A percentile compares a stretch with the other conserved stretches of the same genome.
These are phyloP conservation scores for Chaetodon trifasciatus DNA, from an alignment of 2,797 vertebrate genomes.

Conservation along the genomic window DNA sequence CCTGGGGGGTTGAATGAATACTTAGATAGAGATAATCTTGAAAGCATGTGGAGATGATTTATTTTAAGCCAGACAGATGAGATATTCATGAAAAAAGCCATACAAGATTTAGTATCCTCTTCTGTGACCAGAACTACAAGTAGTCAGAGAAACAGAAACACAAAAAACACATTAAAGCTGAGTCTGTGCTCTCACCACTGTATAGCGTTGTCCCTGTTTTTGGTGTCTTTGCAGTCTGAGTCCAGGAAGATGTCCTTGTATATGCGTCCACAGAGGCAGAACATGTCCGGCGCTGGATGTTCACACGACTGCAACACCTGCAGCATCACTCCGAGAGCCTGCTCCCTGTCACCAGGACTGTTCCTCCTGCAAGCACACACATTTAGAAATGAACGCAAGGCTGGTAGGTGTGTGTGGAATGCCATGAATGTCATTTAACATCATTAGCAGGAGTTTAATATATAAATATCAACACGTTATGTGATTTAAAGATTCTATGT, in stretches of 20 bases:
- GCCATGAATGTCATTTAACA: background rate
- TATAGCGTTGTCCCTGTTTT: slow-evolving; percentile 92
- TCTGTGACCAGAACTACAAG: too few relatives aligned
- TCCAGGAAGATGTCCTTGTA: slow-evolving; percentile 98
- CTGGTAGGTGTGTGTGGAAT: too few relatives aligned
- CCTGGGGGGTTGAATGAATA: slow-evolving; percentile 78
- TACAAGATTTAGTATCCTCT: background rate
- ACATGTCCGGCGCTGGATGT: slow-evolving; percentile 95
- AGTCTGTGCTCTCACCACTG: slow-evolving; percentile 87
- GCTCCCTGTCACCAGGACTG: slow-evolving; percentile 90
- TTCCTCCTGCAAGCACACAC: slow-evolving; percentile 87
- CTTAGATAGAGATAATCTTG: rapidly evolving
- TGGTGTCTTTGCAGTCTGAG: slow-evolving; percentile 92
- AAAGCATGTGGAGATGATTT: background rate
- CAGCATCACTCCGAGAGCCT: slow-evolving; percentile 94
- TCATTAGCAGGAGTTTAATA: background rate
- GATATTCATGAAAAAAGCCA: background rate
- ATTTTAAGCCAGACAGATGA: background rate
- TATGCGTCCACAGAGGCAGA: slow-evolving; percentile 96
- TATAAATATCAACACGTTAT: too few relatives aligned
- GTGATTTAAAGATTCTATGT: background rate
- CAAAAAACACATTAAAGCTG: background rate
- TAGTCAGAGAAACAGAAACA: background rate
- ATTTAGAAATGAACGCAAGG: background rate
- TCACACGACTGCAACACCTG: slow-evolving; percentile 92